Evolutionary conservation across 2,797 vertebrate species (phyloP), one percentile per base, ranked within the genome.

Genomic region (Chaetodon trifasciatus): DNA sequence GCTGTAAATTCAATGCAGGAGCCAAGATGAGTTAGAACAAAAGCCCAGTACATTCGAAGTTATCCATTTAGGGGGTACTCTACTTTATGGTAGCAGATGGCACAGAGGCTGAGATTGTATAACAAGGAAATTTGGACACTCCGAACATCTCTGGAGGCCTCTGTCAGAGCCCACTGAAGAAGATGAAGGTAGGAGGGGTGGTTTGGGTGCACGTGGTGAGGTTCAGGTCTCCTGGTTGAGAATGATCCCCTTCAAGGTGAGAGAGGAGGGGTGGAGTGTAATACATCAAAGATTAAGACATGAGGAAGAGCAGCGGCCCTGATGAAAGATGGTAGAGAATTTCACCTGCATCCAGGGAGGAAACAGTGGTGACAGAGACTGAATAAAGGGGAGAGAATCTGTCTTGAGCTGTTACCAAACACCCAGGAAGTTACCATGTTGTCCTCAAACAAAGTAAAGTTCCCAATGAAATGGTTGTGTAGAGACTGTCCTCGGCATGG

Each of bases 241-340:
- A 91, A 91, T 90, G 88, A 91, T 88, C 83, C 78, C 70, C 72
- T 89, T 86, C 89, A 90, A 91, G 87, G 80, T 89, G 86, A 90
- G 76, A 57, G 63, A 65, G 86, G 81, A 84, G 58, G 28, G 77
- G 76, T 49, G 68, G 67, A 76, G 74, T 52, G 84, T 68, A 76
- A 91, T 91, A 76, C 79, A 89, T 90, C 91, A 90, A 77, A 87
- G 85, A 91, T 84, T 55, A 87, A 84, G 90, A 89, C 84, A 15
- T 58, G 68, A 81, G 77, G 74, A 69, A 86, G 85, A 89, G 73
- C 74, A 49, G 82, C 39, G 1, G 47, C 24, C 67, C 63, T 70
- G 79, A 79, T 90, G 83, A 89, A 85, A 72, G 88, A 85, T 88
- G 72, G 70, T 40, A 80, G 73, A 84, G 83, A 88, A 86, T 85